phyloP scores from a whole-genome alignment of 2,797 vertebrate species.

The Tolypeutes matacus region DNA sequence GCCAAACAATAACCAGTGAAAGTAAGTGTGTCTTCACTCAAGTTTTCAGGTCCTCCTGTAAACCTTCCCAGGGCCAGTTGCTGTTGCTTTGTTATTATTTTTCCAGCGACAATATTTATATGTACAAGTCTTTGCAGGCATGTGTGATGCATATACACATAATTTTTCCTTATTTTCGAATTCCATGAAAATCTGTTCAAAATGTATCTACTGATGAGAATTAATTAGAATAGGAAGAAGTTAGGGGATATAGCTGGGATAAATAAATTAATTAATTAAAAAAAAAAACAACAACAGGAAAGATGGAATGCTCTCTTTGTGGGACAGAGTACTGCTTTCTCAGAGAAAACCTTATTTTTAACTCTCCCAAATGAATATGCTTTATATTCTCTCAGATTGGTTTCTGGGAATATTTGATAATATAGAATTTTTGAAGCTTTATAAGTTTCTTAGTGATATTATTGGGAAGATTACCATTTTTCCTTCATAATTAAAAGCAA shows the following conservation, averaged over 20 bases:
- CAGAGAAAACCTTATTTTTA: background rate
- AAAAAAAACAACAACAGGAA: background rate
- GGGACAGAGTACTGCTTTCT: background rate
- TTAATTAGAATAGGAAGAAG: background rate
- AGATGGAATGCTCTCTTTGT: background rate
- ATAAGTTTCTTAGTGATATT: background rate
- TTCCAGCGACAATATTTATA: background rate
- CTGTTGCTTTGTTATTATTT: background rate
- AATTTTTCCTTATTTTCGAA: constrained; percentile 39
- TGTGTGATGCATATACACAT: background rate
- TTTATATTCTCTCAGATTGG: background rate
- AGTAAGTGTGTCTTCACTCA: no score
- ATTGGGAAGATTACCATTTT: background rate
- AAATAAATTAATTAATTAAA: background rate
- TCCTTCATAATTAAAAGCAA: background rate
- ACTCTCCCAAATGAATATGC: background rate
- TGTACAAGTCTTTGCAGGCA: background rate
- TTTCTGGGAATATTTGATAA: constrained; percentile 9
- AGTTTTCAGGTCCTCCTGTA: background rate
- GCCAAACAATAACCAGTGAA: no score
- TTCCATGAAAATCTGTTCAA: background rate
- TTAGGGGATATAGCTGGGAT: background rate
- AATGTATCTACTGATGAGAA: background rate
- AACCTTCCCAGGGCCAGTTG: background rate
- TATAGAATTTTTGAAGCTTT: background rate